Evolutionary conservation across 2,113 vertebrate genomes (phyloP), one percentile per base, ranked within the genome.

Genomic region (Pterocles burchelli): DNA sequence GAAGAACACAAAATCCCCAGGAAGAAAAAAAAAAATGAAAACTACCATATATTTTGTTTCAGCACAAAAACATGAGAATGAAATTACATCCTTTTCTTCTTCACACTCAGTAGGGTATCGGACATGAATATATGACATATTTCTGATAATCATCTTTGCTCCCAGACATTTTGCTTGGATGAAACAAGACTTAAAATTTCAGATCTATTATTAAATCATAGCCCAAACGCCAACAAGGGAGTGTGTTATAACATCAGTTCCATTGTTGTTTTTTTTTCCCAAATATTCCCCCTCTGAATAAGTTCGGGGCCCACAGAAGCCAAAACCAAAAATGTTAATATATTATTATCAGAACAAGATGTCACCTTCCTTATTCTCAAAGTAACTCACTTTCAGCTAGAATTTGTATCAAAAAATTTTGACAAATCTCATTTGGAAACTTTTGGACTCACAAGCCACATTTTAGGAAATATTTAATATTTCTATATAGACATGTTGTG

Each of bases 91-190:
- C 79, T 95, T 91, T 93, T 57, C 86, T 82, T 90, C 94, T 90
- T 87, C 81, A 89, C 76, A 92, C 86, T 91, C 85, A 84, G 62
- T 22, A 61, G 77, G 75, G 34, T 85, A 90, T 34, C 4, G 10
- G 91, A 94, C 89, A 71, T 63, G 73, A 91, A 92, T 71, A 82
- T 74, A 95, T 55, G 88, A 77, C 66, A 48, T 63, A 85, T 91
- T 95, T 91, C 90, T 92, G 73, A 92, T 96, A 86, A 91, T 94
- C 49, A 84, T 88, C 66, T 82, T 88, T 80, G 77, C 80, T 93
- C 67, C 62, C 65, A 93, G 85, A 89, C 58, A 70, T 93, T 85
- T 92, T 66, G 81, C 61, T 83, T 93, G 79, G 72, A 93, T 83
- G 73, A 94, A 93, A 84, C 63, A 83, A 76, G 82, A 73, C 78